A percentile compares a stretch with the other conserved stretches of the same genome.
Evolutionary conservation across 2,797 vertebrate genomes (phyloP).

Genomic region (Manis javanica): DNA sequence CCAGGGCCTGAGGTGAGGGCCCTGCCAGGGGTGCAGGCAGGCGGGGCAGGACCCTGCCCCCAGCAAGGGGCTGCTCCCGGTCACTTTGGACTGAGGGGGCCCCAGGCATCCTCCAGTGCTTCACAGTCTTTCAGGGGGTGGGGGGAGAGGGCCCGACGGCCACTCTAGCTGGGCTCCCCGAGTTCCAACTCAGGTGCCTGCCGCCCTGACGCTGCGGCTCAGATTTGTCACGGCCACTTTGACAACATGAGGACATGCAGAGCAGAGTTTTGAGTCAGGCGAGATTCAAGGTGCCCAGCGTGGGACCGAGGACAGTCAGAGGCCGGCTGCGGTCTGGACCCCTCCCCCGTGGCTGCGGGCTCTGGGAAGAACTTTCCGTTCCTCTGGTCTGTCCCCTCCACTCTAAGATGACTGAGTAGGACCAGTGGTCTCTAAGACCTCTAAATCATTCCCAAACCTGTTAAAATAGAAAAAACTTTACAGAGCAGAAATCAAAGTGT

Average conservation of each 20-base stretch:
- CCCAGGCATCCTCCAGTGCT: background rate
- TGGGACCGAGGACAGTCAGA: background rate
- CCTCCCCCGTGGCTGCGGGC: background rate
- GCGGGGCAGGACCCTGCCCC: background rate
- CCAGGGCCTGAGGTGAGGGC: accelerated
- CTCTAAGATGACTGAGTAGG: background rate
- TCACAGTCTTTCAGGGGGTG: background rate
- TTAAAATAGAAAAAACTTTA: background rate
- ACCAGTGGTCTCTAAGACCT: background rate
- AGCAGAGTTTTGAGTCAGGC: background rate
- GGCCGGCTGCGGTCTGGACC: background rate
- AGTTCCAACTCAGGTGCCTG: background rate
- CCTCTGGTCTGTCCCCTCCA: background rate
- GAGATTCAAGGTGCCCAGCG: background rate
- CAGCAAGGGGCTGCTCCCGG: background rate
- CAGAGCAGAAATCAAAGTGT: background rate
- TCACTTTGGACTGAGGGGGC: background rate
- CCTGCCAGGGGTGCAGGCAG: background rate
- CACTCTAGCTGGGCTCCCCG: background rate
- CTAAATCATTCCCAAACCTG: background rate
- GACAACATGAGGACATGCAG: background rate
- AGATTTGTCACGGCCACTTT: background rate
- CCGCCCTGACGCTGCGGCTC: background rate
- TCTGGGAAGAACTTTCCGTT: background rate
- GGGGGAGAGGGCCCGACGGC: background rate